Evolutionary conservation across 2,113 vertebrate species (phyloP), one percentile per base, ranked within the genome.

Genomic region (Galbula dea): DNA sequence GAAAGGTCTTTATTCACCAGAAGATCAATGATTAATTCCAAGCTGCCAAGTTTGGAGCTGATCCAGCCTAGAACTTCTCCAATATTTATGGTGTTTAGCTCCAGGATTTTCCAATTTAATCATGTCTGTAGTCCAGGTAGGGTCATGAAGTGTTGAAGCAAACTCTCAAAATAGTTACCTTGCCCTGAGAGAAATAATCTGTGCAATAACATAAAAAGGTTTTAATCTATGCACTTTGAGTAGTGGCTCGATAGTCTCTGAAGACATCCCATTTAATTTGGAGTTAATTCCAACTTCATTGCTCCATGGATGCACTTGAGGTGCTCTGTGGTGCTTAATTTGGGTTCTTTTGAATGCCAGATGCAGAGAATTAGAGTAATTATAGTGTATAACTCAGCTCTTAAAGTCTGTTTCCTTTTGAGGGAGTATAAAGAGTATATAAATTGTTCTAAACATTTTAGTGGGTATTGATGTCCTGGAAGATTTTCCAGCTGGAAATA

Each of bases 251-350:
- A 77, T 84, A 87, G 72, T 83, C 80, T 96, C 89, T 3, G 7
- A 97, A 96, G 93, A 83, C 1, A 2, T 90, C 61, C 81, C 67
- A 88, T 94, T 96, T 96, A 96, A 96, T 96, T 75, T 94, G 83
- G 86, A 94, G 88, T 92, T 97, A 96, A 97, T 97, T 95, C 94
- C 71, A 95, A 92, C 92, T 95, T 96, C 81, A 71, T 90, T 95
- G 90, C 89, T 89, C 86, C 8, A 22, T 79, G 85, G 89, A 94
- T 95, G 85, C 76, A 93, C 92, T 97, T 96, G 91, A 97, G 95
- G 89, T 92, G 65, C 91, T 96, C 65, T 72, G 86, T 95, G 85
- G 62, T 94, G 82, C 89, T 96, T 95, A 96, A 95, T 97, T 92
- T 93, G 84, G 79, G 48, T 92, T 92, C 69, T 93, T 96, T 75